Conservation (phyloP, 2,797 vertebrate genomes). For the Prunella strophiata region DNA sequence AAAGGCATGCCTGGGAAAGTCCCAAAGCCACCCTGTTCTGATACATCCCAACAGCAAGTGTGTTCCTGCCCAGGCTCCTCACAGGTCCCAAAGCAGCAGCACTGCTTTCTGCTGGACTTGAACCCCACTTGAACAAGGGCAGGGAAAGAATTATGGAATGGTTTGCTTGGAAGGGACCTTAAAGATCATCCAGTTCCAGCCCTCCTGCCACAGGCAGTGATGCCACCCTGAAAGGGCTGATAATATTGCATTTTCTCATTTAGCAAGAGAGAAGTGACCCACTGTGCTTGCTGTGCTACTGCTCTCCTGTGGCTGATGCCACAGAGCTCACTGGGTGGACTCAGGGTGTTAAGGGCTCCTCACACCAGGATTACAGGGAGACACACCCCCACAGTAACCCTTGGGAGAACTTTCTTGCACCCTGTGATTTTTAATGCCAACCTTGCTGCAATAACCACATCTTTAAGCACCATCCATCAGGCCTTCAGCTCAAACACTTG, state of each 20-base stretch:
- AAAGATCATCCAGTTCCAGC: neutral
- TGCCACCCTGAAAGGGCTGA: fast-evolving
- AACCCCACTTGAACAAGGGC: neutral
- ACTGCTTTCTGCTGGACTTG: neutral
- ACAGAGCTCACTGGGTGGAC: neutral
- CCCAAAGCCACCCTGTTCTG: neutral
- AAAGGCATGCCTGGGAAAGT: neutral
- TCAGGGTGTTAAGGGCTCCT: fast-evolving
- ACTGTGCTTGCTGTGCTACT: neutral
- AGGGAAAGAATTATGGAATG: neutral
- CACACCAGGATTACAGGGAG: neutral
- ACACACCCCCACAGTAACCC: neutral
- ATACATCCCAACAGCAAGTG: neutral
- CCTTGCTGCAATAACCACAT: neutral
- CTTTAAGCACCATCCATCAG: neutral
- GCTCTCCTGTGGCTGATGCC: neutral
- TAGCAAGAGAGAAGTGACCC: neutral
- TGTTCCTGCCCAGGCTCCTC: neutral
- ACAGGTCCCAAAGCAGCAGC: neutral
- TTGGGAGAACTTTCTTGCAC: neutral
- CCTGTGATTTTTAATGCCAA: neutral
- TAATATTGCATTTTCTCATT: neutral
- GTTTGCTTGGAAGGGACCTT: neutral
- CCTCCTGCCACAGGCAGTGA: neutral
- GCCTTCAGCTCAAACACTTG: neutral